A percentile compares a stretch with the other conserved stretches of the same genome.
Evolutionary conservation across 64 coral and sea anemone genomes (phyloP).

Genomic region (Hydrozoanthus tunicans): DNA sequence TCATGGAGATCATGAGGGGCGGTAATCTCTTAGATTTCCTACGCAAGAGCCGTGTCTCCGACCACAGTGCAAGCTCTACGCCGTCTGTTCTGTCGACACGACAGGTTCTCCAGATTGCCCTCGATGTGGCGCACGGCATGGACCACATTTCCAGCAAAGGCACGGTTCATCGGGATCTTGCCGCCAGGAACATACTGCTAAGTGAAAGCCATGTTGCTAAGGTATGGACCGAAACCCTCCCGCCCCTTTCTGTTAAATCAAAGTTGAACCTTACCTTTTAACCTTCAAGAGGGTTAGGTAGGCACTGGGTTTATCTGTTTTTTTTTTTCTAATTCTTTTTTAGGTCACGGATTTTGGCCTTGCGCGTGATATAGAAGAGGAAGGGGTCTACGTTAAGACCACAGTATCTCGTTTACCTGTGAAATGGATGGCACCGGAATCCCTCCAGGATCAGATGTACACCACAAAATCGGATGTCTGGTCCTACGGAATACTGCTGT

Average conservation of each 20-base stretch:
- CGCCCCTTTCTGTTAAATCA: background rate
- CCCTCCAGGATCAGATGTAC: slow-evolving; percentile 48
- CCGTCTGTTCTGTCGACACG: slow-evolving; percentile 44
- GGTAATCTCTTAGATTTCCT: slow-evolving; percentile 33
- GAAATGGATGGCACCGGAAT: slow-evolving; percentile 56
- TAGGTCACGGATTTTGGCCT: slow-evolving; percentile 52
- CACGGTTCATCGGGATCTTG: slow-evolving; percentile 40
- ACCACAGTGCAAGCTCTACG: slow-evolving; percentile 5
- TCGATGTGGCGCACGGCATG: slow-evolving; percentile 36
- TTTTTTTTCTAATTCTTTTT: background rate
- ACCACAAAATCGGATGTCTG: slow-evolving; percentile 43
- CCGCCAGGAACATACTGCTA: slow-evolving; percentile 41
- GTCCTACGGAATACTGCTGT: slow-evolving; percentile 44
- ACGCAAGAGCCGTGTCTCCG: slow-evolving; percentile 33
- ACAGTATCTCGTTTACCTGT: slow-evolving; percentile 31
- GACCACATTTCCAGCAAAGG: slow-evolving; percentile 22
- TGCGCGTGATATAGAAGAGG: slow-evolving; percentile 40
- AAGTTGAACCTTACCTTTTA: no score
- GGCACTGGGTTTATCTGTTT: no score
- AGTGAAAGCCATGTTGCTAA: slow-evolving; percentile 28
- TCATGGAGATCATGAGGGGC: slow-evolving; percentile 50
- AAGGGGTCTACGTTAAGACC: slow-evolving; percentile 34
- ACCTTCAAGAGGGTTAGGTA: no score
- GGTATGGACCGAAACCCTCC: background rate
- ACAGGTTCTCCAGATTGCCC: slow-evolving; percentile 7